Base-by-base conservation (phyloP, 2,113 vertebrate species). In the Marcusenius ussheri region DNA sequence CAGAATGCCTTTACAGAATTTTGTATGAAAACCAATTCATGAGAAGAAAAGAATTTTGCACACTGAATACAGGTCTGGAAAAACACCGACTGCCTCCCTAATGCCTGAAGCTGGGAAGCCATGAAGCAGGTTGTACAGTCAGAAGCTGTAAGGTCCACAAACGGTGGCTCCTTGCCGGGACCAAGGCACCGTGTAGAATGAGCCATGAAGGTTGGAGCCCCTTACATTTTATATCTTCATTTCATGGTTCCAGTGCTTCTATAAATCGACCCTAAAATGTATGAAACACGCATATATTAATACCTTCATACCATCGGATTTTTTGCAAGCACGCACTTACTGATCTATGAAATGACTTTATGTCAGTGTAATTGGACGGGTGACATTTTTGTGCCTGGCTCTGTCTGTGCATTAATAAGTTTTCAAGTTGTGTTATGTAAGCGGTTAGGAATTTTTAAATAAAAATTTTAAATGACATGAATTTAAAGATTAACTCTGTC, bases 391-490 rank as follows among this genome's bases (percentile, higher is more conserved):
- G 24, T 50, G 47, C 27, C 45, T 15, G n/a, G 21, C 24, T 46
- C 47, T 86, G 46, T 86, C 83, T 49, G 45, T 49, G 47, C n/a
- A 50, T 86, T 47, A 86, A 86, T 49, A 86, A 86, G 83, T 86
- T 27, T 49, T 86, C 47, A 86, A 86, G 46, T 11, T 49, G 83
- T 50, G n/a, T 86, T 27, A 80, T 49, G 83, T 47, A 86, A 49
- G 83, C 46, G 24, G 83, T 49, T 46, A 47, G 45, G n/a, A 49
- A 39, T 80, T 80, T 80, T 80, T 4, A 80, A 80, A 19, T 17
- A 80, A 80, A 77, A 42, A 19, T 42, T 42, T 80, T 7, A 35
- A 80, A 35, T 80, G 17, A 17, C 74, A 80, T 42, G 17, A 80
- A 80, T 80, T 42, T 80, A 39, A 42, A 80, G 74, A 80, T 80